phyloP scores from a whole-genome alignment of 2,888 invertebrate species.

The Psylliodes chrysocephalus region DNA sequence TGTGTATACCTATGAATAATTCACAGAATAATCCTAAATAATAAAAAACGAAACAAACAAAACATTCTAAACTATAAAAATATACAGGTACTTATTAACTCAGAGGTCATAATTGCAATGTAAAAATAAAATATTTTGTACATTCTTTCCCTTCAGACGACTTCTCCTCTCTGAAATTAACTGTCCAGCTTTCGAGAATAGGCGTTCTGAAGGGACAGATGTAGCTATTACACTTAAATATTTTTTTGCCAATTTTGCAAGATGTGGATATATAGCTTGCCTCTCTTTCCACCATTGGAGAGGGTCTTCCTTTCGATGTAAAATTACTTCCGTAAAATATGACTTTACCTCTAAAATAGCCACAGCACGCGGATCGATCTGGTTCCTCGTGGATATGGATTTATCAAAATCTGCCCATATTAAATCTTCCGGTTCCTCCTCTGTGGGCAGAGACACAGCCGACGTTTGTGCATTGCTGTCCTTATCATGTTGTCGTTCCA shows the following conservation, averaged over 20 bases:
- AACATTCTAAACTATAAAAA: too few species aligned
- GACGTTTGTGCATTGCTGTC: not conserved
- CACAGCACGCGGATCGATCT: not conserved
- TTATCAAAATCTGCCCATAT: slow-evolving; percentile 22
- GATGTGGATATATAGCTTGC: not conserved
- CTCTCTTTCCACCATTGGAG: not conserved
- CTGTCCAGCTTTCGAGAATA: too few species aligned
- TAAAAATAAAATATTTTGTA: not conserved
- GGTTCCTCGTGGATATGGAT: not conserved
- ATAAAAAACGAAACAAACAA: too few species aligned
- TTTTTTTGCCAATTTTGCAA: slow-evolving; percentile 4
- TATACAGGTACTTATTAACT: too few species aligned
- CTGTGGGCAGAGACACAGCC: not conserved
- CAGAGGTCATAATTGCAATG: not conserved
- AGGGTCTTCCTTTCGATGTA: too few species aligned
- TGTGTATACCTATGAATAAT: too few species aligned
- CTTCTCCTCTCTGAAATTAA: not conserved
- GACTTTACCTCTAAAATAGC: slow-evolving; percentile 11
- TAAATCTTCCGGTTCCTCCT: not conserved
- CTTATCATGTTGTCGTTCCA: not conserved
- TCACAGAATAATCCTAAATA: too few species aligned
- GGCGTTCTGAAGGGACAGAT: too few species aligned
- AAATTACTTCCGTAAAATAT: not conserved
- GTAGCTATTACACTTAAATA: slow-evolving; percentile 3
- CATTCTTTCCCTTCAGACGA: not conserved